A percentile compares a stretch with the other conserved stretches of the same genome.
phyloP scores from a whole-genome alignment of 1,140 invertebrate species.

The Drosophila rhopaloa region DNA sequence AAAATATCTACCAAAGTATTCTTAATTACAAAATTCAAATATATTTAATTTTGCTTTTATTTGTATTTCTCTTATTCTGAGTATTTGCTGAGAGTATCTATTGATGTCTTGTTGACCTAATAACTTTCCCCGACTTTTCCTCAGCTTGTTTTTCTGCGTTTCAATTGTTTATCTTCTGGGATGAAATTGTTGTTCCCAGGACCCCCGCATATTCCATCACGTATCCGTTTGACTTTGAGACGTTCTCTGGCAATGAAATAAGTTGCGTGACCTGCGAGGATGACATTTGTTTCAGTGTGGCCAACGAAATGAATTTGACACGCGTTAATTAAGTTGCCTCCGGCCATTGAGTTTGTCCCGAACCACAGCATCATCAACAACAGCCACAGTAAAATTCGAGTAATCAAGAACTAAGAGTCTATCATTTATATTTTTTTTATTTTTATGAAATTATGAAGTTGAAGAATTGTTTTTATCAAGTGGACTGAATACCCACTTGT shows the following conservation, averaged over 20 bases:
- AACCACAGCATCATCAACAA: neutral
- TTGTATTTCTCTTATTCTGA: too few relatives aligned
- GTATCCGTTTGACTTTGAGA: slow-evolving; percentile 47
- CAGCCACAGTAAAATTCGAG: neutral
- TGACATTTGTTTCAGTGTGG: slow-evolving; percentile 50
- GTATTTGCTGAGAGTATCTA: slow-evolving; percentile 7
- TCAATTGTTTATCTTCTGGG: slow-evolving; percentile 34
- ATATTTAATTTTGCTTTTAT: neutral
- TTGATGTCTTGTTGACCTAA: neutral
- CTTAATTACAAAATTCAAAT: neutral
- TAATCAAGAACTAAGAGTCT: neutral
- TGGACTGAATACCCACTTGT: too few relatives aligned
- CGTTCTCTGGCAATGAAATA: slow-evolving; percentile 30
- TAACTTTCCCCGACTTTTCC: neutral
- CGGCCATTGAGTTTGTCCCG: slow-evolving; percentile 5
- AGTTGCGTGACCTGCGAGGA: slow-evolving; percentile 41
- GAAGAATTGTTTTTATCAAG: too few relatives aligned
- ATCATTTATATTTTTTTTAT: too few relatives aligned
- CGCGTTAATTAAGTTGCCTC: slow-evolving; percentile 72
- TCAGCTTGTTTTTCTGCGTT: neutral
- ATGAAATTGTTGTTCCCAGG: slow-evolving; percentile 25
- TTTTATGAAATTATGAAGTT: too few relatives aligned
- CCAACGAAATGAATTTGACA: slow-evolving; percentile 67
- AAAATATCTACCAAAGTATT: too few relatives aligned
- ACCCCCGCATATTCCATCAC: slow-evolving; percentile 36